Evolutionary conservation across 2,113 vertebrate species (phyloP), one percentile per base, ranked within the genome.

Genomic region (Nibea coibor): DNA sequence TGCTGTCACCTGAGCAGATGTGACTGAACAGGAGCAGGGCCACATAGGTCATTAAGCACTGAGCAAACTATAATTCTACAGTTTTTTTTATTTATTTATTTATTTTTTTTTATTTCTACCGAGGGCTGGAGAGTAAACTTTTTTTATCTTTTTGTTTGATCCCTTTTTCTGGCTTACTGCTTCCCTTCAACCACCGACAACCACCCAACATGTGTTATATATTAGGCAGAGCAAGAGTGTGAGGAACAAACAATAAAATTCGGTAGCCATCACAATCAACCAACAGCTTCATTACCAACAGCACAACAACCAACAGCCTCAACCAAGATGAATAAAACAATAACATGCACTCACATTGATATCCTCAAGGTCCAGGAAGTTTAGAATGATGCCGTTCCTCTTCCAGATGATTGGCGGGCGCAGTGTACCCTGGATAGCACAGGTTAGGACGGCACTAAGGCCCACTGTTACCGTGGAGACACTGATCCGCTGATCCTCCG

Each of bases 381-480:
- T 98, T 69, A 99, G 93, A 59, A 95, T 79, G 71, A 99, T 82
- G 28, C 97, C 96, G 0, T 99, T 98, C 86, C 97, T 96, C 70
- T 96, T 98, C 98, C 98, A 99, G 84, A 99, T 84, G 91, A 99
- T 95, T 3, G 97, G 97, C 0, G 97, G 98, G 0, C 96, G 94
- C 91, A 98, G 94, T 0, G 94, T 95, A 56, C 98, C 98, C 0
- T 65, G 96, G 83, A 99, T 94, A 69, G 95, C 89, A 1, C 98
- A 99, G 0, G 96, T 97, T 67, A 99, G 94, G 2, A 98, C 95
- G 0, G 96, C 92, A 65, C 98, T 99, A 42, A 99, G 93, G 5
- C 98, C 98, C 3, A 99, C 98, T 0, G 97, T 98, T 81, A 99
- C 94, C 1, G 96, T 97, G 88, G 94, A 95, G 61, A 97, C 19